Evolutionary conservation across 1,140 invertebrate genomes (phyloP).

Genomic region (Homarus americanus): DNA sequence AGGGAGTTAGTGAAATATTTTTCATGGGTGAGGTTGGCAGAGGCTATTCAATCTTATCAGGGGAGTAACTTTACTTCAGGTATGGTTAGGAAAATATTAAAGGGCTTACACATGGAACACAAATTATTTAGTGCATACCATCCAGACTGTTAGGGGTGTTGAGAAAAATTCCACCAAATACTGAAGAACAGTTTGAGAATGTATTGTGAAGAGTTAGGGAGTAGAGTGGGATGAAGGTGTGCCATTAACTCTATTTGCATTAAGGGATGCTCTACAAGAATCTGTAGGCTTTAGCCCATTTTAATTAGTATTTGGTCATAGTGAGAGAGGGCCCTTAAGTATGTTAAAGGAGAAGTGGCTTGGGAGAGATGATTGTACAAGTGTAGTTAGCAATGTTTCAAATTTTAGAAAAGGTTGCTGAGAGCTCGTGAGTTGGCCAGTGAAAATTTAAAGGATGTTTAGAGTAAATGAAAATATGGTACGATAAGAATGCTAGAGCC

Average conservation of each 20-base stretch:
- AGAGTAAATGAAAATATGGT: slow-evolving; percentile 8
- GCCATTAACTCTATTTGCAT: slow-evolving; percentile 17
- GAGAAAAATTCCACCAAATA: slow-evolving; percentile 34
- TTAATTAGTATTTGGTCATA: slow-evolving; percentile 30
- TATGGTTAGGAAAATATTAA: slow-evolving; percentile 24
- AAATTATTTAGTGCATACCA: slow-evolving; percentile 27
- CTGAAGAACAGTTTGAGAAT: slow-evolving; percentile 35
- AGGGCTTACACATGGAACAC: slow-evolving; percentile 8
- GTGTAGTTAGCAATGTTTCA: neutral
- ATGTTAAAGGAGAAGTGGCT: no score
- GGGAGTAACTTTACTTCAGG: slow-evolving; percentile 26
- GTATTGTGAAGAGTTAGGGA: slow-evolving; percentile 25
- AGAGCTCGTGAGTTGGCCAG: slow-evolving; percentile 9
- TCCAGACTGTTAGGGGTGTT: neutral
- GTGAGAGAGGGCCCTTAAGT: slow-evolving; percentile 13
- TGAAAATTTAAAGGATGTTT: slow-evolving; percentile 3
- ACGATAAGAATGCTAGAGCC: neutral
- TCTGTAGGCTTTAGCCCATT: slow-evolving; percentile 31
- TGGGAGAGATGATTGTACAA: neutral
- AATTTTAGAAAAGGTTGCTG: slow-evolving; percentile 11
- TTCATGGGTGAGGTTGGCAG: slow-evolving; percentile 14
- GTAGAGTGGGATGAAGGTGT: slow-evolving; percentile 32
- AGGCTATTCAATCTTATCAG: slow-evolving; percentile 14
- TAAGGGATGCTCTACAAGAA: slow-evolving; percentile 35
- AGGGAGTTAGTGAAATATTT: slow-evolving; percentile 36